Conservation (phyloP, 2,113 vertebrate species). For the Microcebus tavaratra region DNA sequence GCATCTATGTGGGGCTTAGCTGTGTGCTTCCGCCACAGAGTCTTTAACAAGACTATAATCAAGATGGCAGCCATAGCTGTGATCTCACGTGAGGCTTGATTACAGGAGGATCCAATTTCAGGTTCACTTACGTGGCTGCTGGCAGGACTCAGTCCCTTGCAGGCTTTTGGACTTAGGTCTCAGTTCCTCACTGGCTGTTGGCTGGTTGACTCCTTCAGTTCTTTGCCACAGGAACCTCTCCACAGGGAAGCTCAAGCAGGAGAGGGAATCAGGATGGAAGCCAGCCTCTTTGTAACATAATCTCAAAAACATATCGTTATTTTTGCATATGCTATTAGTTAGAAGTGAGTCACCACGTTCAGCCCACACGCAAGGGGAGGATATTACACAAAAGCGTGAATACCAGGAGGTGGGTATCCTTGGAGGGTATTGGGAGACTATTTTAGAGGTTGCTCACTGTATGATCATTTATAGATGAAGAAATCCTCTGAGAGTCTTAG, state of each 20-base stretch:
- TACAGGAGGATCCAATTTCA: background rate
- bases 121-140: background rate
- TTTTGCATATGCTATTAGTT: background rate
- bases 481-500: background rate
- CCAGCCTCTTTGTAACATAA: background rate
- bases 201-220: background rate
- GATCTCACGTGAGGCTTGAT: background rate
- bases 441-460: background rate
- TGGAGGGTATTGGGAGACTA: too few species aligned
- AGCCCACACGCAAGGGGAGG: background rate
- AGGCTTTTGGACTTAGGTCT: background rate
- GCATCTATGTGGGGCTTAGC: background rate
- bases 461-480: background rate
- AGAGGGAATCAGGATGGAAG: background rate
- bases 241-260: background rate
- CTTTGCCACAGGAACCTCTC: background rate
- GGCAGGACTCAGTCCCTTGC: background rate
- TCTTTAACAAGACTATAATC: background rate
- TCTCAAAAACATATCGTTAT: background rate
- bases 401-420: background rate
- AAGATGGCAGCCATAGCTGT: background rate
- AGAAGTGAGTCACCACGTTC: background rate
- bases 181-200: background rate
- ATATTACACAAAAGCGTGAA: background rate
- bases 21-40: background rate